A percentile compares a stretch with the other conserved stretches of the same genome.
These are phyloP conservation scores for Petroica traversi DNA, from an alignment of 2,113 vertebrate species.

Conservation along the genomic window DNA sequence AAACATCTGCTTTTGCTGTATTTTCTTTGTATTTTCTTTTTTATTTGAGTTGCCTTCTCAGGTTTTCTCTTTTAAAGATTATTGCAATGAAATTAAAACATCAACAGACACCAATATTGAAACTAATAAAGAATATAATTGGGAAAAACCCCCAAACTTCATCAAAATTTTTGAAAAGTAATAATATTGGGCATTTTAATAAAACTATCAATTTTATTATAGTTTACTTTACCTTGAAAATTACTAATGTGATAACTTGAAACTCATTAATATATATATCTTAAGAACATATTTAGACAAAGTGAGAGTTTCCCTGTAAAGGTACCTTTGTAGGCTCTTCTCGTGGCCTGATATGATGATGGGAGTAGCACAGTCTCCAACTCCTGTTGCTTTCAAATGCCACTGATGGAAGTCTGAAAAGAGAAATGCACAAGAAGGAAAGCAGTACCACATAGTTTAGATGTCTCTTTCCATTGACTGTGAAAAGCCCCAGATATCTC, in stretches of 20 bases:
- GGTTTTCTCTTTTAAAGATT: background rate
- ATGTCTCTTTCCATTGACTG: background rate
- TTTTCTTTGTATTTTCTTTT: background rate
- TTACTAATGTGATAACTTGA: background rate
- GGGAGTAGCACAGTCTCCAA: background rate
- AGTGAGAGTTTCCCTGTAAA: background rate
- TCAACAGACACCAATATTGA: background rate
- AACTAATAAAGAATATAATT: background rate
- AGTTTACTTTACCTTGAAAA: background rate
- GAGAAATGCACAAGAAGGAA: background rate
- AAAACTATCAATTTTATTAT: background rate
- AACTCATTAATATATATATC: background rate
- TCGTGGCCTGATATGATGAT: background rate
- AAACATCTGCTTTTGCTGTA: background rate
- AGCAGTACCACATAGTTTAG: background rate
- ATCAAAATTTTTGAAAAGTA: background rate
- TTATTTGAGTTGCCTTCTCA: background rate
- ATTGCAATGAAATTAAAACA: background rate
- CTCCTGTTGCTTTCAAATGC: background rate
- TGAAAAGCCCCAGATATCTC: background rate
- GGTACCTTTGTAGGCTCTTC: background rate
- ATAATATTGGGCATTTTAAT: background rate
- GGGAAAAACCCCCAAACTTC: background rate
- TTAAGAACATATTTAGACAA: background rate
- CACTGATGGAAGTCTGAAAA: background rate